Evolutionary conservation across 1,140 invertebrate genomes (phyloP), one percentile per base, ranked within the genome.

Genomic region (Pectinophora gossypiella): DNA sequence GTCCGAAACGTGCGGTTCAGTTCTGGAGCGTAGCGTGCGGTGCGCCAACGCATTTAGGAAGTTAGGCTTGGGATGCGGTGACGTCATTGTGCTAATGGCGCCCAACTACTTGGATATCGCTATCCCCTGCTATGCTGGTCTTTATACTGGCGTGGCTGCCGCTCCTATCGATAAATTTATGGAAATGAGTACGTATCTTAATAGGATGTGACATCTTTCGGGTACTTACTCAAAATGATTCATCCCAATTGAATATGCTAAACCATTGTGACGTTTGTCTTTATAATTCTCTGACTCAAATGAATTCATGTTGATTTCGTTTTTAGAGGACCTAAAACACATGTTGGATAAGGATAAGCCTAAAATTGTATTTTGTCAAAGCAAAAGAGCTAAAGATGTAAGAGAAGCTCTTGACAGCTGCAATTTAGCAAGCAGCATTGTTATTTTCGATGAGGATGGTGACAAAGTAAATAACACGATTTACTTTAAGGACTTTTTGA

Each of bases 41-140:
- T 68, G 79, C 49, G 84, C 83, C 0, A 45, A 60, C n/a, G 48
- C 58, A 4, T 56, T 88, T 7, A 63, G 49, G 19, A 64, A 64
- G 1, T 49, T 72, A 18, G 71, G 71, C 5, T 38, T 83, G 1
- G 60, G 73, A 27, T 47, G 38, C 3, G 76, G 70, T 13, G 80
- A 87, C 35, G 69, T 76, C 6, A 68, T 86, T 12, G 61, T 73
- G 0, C 47, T 87, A 1, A 76, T 79, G 59, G 71, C 68, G 10
- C 55, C 70, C 0, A 88, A 85, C 22, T 72, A 81, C 50, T 36
- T 81, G 4, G 64, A 88, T 38, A 27, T 72, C 3, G 35, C 58
- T 1, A 70, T 86, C 42, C 79, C 84, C 2, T 66, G 70, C 13
- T 70, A 85, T 6, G 80, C 82, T 0, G 58, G 64, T 2, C 50